Base-by-base conservation (phyloP, 1,140 invertebrate species). In the Papilio machaon region DNA sequence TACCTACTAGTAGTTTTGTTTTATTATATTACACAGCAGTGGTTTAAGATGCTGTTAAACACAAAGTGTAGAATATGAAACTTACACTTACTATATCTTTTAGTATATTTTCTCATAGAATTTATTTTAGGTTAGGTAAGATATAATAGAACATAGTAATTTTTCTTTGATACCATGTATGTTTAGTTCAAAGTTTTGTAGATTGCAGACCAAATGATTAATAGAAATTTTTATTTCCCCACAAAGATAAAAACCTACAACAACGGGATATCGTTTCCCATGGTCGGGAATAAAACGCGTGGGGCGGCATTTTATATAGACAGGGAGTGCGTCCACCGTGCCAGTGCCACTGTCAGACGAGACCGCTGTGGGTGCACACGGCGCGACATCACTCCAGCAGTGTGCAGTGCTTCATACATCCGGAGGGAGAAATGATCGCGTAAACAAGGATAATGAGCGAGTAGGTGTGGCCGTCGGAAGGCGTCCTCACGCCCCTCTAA, bases 401-500 rank as follows among this genome's bases (percentile, higher is more conserved):
- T 82, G 85, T 85, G 86, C 89, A 87, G 87, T 79, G 77, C 90
- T 89, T 85, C 92, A 92, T 92, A 92, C 58, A 70, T 70, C 90
- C 86, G 86, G 82, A 82, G 77, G 77, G 54, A 83, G 82, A 83
- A 90, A 90, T 89, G 86, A 89, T 91, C 88, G 89, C 88, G 91
- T 90, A 92, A 91, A 91, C 88, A 89, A 94, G 88, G 91, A 92
- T 93, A 93, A 92, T 91, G 86, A 91, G 86, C 86, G 84, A 92
- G 92, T 92, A 94, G 92, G 93, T 93, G 92, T 90, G 90, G 92
- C 87, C 89, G 92, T 86, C 89, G 86, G 73, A 80, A 82, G 83
- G 81, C 85, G 81, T 81, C 60, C 82, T 85, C 82, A 93, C 92
- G 92, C 92, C 92, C 92, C 92, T 89, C 89, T 87, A 87, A 86